Evolutionary conservation across 2,113 vertebrate species (phyloP).

Genomic region (Orycteropus afer): DNA sequence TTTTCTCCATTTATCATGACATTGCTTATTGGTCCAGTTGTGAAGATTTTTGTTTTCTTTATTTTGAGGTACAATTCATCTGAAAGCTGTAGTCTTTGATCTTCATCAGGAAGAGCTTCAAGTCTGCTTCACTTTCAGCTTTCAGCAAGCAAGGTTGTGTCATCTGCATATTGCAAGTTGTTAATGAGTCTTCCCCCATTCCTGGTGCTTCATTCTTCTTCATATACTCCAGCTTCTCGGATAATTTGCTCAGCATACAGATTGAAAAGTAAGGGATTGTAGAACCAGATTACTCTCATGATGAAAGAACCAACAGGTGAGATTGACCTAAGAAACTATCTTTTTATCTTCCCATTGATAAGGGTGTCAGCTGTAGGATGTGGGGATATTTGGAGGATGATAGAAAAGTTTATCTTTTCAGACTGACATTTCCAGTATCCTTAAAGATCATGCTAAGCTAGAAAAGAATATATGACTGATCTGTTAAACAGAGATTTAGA

Average conservation of each 20-base stretch:
- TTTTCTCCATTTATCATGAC: background rate
- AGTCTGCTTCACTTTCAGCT: too few relatives aligned
- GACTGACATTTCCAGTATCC: background rate
- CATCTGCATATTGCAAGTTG: too few relatives aligned
- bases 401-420: background rate
- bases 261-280: background rate
- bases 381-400: background rate
- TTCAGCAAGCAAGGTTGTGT: too few relatives aligned
- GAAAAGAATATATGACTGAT: background rate
- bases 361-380: background rate
- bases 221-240: too few relatives aligned
- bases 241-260: too few relatives aligned
- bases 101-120: too few relatives aligned
- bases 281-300: background rate
- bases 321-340: background rate
- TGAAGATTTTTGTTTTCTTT: background rate
- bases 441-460: background rate
- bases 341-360: background rate
- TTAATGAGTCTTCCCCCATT: too few relatives aligned
- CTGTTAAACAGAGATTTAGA: constrained; percentile 36
- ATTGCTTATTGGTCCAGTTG: background rate
- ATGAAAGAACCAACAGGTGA: background rate
- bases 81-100: too few relatives aligned
- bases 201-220: too few relatives aligned
- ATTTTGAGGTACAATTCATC: too few relatives aligned